Evolutionary conservation across 2,888 invertebrate species (phyloP), one percentile per base, ranked within the genome.

Genomic region (Cephus runcator): DNA sequence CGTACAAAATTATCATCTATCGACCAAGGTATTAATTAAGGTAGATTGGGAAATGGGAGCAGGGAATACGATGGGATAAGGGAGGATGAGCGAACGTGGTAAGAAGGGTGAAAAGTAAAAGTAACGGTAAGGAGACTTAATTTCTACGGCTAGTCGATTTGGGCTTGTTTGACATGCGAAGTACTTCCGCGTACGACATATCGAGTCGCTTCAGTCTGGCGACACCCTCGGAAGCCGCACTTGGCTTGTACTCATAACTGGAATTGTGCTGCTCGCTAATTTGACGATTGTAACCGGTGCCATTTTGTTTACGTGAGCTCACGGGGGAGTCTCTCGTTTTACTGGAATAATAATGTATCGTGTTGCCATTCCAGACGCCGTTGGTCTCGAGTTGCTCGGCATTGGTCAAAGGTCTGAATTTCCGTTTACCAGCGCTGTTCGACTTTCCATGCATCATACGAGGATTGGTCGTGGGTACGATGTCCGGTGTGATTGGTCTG

Each of bases 171-270:
- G 95, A 94, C 89, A 95, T 95, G 83, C 96, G 93, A 81, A 97
- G 92, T 33, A 95, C 97, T 91, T 97, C 97, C 11, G 97, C 97
- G 90, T 97, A 97, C 23, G 97, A 96, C 88, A 96, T 93, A 87
- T 97, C 97, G 76, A 97, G 93, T 88, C 95, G 95, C 89, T 96
- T 95, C 79, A 97, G 92, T 88, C 96, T 96, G 89, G 96, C 95
- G 83, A 97, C 95, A 86, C 97, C 96, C 88, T 96, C 96, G 15
- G 97, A 96, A 11, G 96, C 97, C 12, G 95, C 94, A 91, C 96
- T 96, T 4, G 94, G 93, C 84, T 93, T 93, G 86, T 93, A 94
- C 80, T 93, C 93, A 73, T 82, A 82, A 69, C 77, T 83, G 56
- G 80, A 81, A 56, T 83, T 85, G n/a, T 87, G 88, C 79, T 89